Evolutionary conservation across 2,888 invertebrate species (phyloP).

Genomic region (Eupithecia exiguata): DNA sequence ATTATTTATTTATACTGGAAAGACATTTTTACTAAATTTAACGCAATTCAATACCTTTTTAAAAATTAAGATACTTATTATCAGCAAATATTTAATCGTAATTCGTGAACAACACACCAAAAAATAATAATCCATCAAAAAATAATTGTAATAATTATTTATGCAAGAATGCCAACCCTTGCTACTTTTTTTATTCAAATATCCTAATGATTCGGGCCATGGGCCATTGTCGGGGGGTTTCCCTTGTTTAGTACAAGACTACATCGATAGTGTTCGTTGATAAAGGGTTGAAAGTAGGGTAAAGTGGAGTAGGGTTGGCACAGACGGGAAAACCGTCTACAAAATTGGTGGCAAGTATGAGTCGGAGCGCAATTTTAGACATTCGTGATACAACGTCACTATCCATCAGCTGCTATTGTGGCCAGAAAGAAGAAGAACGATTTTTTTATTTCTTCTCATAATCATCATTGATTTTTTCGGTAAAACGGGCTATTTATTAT

Average conservation of each 20-base stretch:
- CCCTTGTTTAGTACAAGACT: slow-evolving; percentile 46
- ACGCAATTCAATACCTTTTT: no score
- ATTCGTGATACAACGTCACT: no score
- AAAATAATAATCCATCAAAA: slow-evolving; percentile 81
- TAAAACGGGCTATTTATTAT: no score
- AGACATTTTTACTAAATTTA: no score
- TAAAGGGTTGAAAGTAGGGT: slow-evolving; percentile 26
- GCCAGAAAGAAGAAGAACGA: no score
- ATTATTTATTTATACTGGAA: no score
- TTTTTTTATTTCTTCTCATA: no score
- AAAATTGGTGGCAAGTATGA: neutral
- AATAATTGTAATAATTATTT: slow-evolving; percentile 81
- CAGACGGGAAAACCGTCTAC: neutral
- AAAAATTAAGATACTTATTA: neutral
- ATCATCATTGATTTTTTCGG: no score
- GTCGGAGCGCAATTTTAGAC: neutral
- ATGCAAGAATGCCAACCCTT: slow-evolving; percentile 74
- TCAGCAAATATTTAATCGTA: slow-evolving; percentile 1
- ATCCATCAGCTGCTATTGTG: no score
- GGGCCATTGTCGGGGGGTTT: slow-evolving; percentile 63
- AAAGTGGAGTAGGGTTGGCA: neutral
- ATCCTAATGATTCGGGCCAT: slow-evolving; percentile 71
- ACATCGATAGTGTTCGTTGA: slow-evolving; percentile 22
- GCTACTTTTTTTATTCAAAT: slow-evolving; percentile 74
- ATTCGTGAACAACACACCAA: slow-evolving; percentile 45